phyloP scores from a whole-genome alignment of 2,888 invertebrate genomes.

The Heteromurus nitidus region DNA sequence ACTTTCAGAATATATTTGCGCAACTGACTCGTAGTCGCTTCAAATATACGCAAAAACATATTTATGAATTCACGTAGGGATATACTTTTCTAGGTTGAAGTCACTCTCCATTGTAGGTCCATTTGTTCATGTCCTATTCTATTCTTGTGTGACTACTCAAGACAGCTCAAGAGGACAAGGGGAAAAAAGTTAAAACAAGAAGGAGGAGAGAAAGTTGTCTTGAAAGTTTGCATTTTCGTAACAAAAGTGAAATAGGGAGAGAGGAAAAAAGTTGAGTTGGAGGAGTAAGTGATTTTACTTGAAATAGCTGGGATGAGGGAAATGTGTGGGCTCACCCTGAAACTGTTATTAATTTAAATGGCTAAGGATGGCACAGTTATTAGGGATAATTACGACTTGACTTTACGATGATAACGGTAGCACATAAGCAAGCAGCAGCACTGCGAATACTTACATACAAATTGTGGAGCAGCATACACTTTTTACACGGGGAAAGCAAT shows the following conservation, averaged over 20 bases:
- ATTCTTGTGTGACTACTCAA: not conserved
- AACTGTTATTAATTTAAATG: conserved; percentile 64
- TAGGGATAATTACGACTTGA: conserved; percentile 60
- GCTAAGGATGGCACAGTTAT: conserved; percentile 60
- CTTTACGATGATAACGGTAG: conserved; percentile 49
- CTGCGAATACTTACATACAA: not conserved
- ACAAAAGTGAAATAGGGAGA: conserved; percentile 12
- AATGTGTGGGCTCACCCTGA: conserved; percentile 51
- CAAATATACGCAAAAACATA: too few species aligned
- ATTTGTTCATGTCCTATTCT: conserved; percentile 44
- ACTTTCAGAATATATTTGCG: too few species aligned
- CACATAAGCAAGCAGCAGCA: not conserved
- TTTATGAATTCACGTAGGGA: too few species aligned
- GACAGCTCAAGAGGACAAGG: conserved; percentile 27
- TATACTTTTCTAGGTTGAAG: conserved; percentile 6
- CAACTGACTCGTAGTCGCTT: too few species aligned
- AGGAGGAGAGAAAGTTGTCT: conserved; percentile 40
- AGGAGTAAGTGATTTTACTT: conserved; percentile 56
- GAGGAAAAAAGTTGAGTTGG: conserved; percentile 27
- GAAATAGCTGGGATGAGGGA: conserved; percentile 46
- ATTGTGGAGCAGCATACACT: too few species aligned
- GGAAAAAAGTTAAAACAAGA: conserved; percentile 44
- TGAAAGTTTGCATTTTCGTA: conserved; percentile 37
- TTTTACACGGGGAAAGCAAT: too few species aligned
- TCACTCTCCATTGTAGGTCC: conserved; percentile 35